Conservation (phyloP, 1,140 invertebrate species). For the Zaprionus vittiger region DNA sequence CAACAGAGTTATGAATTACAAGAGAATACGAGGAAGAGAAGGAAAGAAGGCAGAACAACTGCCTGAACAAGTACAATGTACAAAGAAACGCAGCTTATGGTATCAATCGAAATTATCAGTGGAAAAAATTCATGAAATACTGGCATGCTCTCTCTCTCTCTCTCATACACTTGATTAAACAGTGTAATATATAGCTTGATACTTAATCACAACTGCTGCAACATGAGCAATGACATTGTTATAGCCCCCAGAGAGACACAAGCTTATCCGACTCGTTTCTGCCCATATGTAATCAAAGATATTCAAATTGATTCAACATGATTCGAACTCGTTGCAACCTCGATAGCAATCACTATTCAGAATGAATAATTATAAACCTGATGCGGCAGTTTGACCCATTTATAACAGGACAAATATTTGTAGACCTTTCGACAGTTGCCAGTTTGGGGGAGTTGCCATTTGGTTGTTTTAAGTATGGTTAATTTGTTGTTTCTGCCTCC, state of each 20-base stretch:
- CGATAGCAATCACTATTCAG: conserved; percentile 12
- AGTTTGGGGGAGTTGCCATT: conserved; percentile 13
- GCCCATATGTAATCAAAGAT: neutral
- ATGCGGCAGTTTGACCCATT: conserved; percentile 15
- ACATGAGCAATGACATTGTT: conserved; percentile 1
- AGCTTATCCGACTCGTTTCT: neutral
- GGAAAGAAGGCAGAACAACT: neutral
- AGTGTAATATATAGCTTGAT: neutral
- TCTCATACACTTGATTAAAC: neutral
- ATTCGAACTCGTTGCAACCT: too few species aligned
- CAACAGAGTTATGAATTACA: neutral
- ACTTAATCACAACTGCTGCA: neutral
- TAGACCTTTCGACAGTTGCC: conserved; percentile 24
- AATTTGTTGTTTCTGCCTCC: conserved; percentile 40
- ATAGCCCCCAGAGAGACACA: neutral
- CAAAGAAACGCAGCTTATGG: conserved; percentile 3
- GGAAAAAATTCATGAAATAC: neutral
- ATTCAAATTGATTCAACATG: neutral
- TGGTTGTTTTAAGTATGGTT: conserved; percentile 55
- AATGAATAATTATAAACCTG: conserved; percentile 23
- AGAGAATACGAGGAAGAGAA: neutral
- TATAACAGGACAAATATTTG: conserved; percentile 26
- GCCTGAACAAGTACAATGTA: conserved; percentile 5
- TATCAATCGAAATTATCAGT: conserved; percentile 3
- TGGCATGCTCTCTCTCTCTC: neutral